phyloP scores from a whole-genome alignment of 2,888 invertebrate species.

The Drosophila nr. fundita region DNA sequence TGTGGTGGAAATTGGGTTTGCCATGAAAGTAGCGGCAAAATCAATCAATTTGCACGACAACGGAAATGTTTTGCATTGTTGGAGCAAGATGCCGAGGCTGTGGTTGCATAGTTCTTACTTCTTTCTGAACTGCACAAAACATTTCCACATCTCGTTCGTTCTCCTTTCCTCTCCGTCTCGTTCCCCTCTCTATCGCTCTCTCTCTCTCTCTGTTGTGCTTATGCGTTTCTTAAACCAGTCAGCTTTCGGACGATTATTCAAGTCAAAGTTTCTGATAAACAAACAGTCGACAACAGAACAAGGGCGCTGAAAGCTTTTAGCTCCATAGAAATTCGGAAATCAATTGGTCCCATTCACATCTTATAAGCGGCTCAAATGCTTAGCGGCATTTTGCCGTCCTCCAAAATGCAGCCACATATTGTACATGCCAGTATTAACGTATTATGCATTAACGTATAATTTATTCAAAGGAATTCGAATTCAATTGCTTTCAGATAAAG shows the following conservation, averaged over 20 bases:
- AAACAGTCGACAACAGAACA: neutral
- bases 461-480: constrained; percentile 53
- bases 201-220: neutral
- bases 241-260: constrained; percentile 1
- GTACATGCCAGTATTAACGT: constrained; percentile 4
- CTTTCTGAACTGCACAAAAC: constrained; percentile 2
- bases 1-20: constrained; percentile 6
- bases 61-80: constrained; percentile 4
- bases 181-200: too few relatives aligned
- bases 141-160: neutral
- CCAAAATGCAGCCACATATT: neutral
- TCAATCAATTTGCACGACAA: constrained; percentile 28
- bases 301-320: constrained; percentile 1
- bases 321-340: neutral
- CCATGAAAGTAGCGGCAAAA: constrained; percentile 21
- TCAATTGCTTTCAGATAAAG: constrained; percentile 26
- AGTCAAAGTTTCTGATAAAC: constrained; percentile 5
- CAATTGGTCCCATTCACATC: constrained; percentile 2
- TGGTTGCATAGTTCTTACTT: constrained; percentile 4
- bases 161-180: neutral
- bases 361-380: constrained; percentile 23
- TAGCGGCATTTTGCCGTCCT: neutral
- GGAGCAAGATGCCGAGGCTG: neutral
- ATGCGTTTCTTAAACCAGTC: neutral
- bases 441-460: constrained; percentile 45